Percentiles rank a stretch among this genome's conserved stretches.
phyloP scores from a whole-genome alignment of 1,140 invertebrate genomes.

The Babylonia areolata region DNA sequence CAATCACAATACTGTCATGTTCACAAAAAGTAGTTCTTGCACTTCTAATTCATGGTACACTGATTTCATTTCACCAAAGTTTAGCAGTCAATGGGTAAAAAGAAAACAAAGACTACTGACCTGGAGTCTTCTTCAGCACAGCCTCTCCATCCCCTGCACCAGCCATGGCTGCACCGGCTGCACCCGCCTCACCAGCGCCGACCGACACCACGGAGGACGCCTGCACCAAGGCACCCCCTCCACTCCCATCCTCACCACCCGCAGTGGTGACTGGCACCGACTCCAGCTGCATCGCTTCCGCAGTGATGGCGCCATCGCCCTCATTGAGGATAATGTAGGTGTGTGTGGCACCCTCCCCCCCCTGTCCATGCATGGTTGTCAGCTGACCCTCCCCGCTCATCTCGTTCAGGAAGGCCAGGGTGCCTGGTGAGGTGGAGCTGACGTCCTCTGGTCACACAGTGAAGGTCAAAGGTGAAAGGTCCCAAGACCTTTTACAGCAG shows the following conservation, averaged over 20 bases:
- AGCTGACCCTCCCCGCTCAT: conserved; percentile 31
- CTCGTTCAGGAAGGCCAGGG: conserved; percentile 45
- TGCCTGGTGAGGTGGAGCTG: conserved; percentile 6
- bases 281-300: conserved; percentile 28
- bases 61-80: no score
- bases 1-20: no score
- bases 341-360: conserved; percentile 32
- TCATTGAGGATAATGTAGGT: conserved; percentile 49
- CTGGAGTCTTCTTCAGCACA: conserved; percentile 3
- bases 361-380: conserved; percentile 2
- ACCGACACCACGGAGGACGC: neutral
- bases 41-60: no score
- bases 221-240: neutral
- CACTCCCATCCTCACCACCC: neutral
- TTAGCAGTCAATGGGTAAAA: no score
- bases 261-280: neutral
- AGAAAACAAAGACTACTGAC: neutral
- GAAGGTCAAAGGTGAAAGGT: no score
- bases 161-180: neutral
- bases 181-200: neutral
- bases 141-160: neutral
- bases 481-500: no score
- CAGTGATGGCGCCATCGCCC: neutral
- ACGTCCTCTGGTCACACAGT: conserved; percentile 36
- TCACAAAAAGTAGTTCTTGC: no score